These are phyloP conservation scores for Platyscapa corneri DNA, from an alignment of 1,140 invertebrate species.

Conservation along the genomic window DNA sequence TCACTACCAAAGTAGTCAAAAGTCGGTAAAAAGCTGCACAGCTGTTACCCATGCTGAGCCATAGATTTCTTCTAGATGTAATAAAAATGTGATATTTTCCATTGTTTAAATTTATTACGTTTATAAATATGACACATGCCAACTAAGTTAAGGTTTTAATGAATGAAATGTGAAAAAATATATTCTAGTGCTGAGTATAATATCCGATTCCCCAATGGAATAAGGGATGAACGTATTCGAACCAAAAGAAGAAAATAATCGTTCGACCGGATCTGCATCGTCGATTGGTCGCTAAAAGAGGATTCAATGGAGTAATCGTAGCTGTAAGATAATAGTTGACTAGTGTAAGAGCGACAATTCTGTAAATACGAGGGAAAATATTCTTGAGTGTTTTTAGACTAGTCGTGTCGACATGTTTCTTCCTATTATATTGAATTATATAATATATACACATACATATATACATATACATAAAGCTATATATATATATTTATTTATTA, in stretches of 20 bases:
- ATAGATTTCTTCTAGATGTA: slow-evolving; percentile 28
- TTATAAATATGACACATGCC: neutral
- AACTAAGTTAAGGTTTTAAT: slow-evolving; percentile 33
- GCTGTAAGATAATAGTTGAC: slow-evolving; percentile 64
- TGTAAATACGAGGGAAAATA: slow-evolving; percentile 65
- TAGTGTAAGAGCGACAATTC: slow-evolving; percentile 56
- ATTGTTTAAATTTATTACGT: slow-evolving; percentile 43
- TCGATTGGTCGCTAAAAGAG: slow-evolving; percentile 14
- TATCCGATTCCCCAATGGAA: neutral
- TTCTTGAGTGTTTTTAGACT: slow-evolving; percentile 71
- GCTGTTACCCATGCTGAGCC: neutral
- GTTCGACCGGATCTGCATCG: slow-evolving; percentile 10
- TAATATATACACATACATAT: slow-evolving; percentile 63
- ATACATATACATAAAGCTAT: slow-evolving; percentile 34
- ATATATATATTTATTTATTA: slow-evolving; percentile 68
- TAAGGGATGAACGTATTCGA: neutral
- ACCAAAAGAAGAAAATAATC: slow-evolving; percentile 12
- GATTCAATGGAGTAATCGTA: slow-evolving; percentile 48
- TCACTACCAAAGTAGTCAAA: neutral
- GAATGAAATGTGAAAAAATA: slow-evolving; percentile 47
- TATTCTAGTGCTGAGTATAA: slow-evolving; percentile 27
- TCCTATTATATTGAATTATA: slow-evolving; percentile 67
- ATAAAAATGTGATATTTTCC: slow-evolving; percentile 50
- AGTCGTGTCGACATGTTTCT: slow-evolving; percentile 72
- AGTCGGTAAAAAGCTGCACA: neutral